Base-by-base conservation (phyloP, 2,888 invertebrate genomes). In the Malacosoma neustria region DNA sequence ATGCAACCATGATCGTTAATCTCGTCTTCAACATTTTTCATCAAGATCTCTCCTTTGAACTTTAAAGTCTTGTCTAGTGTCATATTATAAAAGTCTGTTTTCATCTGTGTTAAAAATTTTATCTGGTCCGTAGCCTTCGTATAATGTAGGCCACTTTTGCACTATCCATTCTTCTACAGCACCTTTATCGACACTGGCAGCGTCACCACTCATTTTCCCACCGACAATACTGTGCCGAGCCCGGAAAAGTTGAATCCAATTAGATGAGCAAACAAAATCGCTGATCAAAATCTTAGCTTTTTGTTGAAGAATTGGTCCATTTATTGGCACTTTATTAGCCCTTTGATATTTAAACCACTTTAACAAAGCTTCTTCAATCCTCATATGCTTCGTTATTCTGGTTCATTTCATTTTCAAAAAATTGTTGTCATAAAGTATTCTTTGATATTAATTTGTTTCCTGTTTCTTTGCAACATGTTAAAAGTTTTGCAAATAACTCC, bases 361-460 rank as follows among this genome's bases (percentile, higher is more conserved):
- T 42, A 54, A 39, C 33, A 58, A 43, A 39, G 49, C 46, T 14
- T 51, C 42, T 34, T 58, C 51, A 12, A 55, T 40, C 35, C 38
- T 41, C 45, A 47, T 41, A 49, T 55, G 51, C 43, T 42, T 32
- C 32, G 35, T 40, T 48, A 41, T 49, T 36, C 56, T 46, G n/a
- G 41, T 37, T 42, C 48, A 40, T 51, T 58, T 51, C 30, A 46
- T 14, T 54, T 57, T 57, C 33, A 53, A 55, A 41, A 33, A 47
- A 32, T 57, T 54, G 34, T 40, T 41, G 22, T 55, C 43, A 33
- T 48, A 31, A 40, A 34, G 42, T 54, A 51, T 47, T 50, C 48
- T 46, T 49, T 40, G 43, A 50, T 43, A 41, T 11, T 22, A 34
- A 49, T 42, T 29, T 15, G 15, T 46, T 49, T 46, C 12, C 44